phyloP scores from a whole-genome alignment of 2,888 invertebrate genomes.

The Pheosia tremula region DNA sequence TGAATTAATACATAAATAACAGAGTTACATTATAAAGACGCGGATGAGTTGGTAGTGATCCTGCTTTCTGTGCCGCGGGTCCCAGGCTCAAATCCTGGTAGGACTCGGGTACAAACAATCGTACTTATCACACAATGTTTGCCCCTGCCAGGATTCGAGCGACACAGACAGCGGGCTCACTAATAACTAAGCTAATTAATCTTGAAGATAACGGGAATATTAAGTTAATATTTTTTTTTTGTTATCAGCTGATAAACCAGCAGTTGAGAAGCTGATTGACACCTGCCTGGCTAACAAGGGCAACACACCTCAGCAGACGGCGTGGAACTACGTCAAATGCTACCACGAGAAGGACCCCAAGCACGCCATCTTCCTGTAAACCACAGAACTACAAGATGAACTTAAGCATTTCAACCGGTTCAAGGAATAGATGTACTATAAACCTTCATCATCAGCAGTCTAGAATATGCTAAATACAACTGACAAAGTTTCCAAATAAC shows the following conservation, averaged over 20 bases:
- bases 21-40: no score
- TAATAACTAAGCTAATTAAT: no score
- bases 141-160: no score
- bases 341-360: constrained; percentile 83
- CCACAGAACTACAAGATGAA: not conserved
- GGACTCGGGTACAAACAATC: no score
- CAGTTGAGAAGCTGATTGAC: constrained; percentile 77
- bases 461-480: not conserved
- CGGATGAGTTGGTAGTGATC: no score
- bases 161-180: no score
- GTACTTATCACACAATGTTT: no score
- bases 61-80: no score
- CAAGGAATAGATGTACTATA: not conserved
- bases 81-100: no score
- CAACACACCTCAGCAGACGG: constrained; percentile 75
- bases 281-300: constrained; percentile 77
- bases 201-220: no score
- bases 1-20: no score
- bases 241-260: constrained; percentile 71
- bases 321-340: constrained; percentile 82
- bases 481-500: constrained; percentile 8
- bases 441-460: not conserved
- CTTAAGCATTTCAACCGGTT: not conserved
- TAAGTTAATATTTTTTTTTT: not conserved
- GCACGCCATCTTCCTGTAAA: constrained; percentile 75